Percentiles rank a stretch among this genome's conserved stretches.
These are phyloP conservation scores for Oligia strigilis DNA, from an alignment of 2,888 invertebrate species.

Conservation along the genomic window DNA sequence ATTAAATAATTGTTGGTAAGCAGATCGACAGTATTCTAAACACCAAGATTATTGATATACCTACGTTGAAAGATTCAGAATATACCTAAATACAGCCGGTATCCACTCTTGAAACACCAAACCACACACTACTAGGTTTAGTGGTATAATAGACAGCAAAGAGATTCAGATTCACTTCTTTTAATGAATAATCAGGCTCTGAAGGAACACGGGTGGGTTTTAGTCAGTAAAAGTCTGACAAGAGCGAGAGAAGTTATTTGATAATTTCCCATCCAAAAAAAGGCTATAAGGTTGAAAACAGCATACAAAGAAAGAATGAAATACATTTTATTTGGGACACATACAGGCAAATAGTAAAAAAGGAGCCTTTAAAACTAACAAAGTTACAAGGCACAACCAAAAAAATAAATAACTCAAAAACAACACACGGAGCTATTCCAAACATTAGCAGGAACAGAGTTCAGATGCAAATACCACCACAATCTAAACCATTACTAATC, in stretches of 20 bases:
- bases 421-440: not conserved
- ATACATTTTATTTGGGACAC: too few relatives aligned
- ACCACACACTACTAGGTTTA: not conserved
- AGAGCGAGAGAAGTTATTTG: too few relatives aligned
- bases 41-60: not conserved
- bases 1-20: not conserved
- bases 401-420: too few relatives aligned
- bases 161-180: not conserved
- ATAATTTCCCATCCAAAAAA: too few relatives aligned
- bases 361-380: too few relatives aligned
- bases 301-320: too few relatives aligned
- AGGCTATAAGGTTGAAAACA: not conserved
- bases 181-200: not conserved
- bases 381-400: too few relatives aligned
- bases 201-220: too few relatives aligned
- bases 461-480: not conserved
- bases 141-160: not conserved
- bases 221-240: too few relatives aligned
- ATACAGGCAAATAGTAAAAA: too few relatives aligned
- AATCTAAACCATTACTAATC: not conserved
- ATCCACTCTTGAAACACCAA: not conserved
- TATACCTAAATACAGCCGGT: not conserved
- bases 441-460: too few relatives aligned
- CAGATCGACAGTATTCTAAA: not conserved
- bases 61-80: not conserved